Percentiles rank a stretch among this genome's conserved stretches.
phyloP scores from a whole-genome alignment of 2,113 vertebrate genomes.

The Gallinago paraguaiae region DNA sequence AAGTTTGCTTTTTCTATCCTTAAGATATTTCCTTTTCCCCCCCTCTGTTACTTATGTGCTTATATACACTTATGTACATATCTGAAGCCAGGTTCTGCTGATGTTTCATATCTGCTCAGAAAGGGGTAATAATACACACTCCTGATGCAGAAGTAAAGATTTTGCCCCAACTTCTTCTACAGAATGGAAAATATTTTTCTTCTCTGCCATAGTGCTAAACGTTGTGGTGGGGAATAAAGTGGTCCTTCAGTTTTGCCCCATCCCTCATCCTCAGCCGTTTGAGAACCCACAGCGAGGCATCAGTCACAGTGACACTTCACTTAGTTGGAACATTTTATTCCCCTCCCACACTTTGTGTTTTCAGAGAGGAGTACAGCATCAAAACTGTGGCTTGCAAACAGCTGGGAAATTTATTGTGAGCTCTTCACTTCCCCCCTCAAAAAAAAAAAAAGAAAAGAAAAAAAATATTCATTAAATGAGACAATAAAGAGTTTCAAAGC shows the following conservation, averaged over 20 bases:
- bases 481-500: neutral
- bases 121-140: neutral
- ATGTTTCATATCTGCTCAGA: neutral
- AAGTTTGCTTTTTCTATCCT: neutral
- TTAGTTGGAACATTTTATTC: neutral
- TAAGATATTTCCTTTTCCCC: neutral
- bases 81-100: neutral
- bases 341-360: neutral
- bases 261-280: neutral
- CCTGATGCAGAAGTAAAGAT: neutral
- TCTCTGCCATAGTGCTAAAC: neutral
- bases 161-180: neutral
- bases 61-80: neutral
- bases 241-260: neutral
- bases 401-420: neutral
- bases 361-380: neutral
- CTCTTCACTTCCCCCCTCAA: neutral
- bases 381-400: neutral
- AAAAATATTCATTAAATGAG: neutral
- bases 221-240: neutral
- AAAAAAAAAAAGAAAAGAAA: too few relatives aligned
- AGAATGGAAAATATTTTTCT: neutral
- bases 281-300: neutral
- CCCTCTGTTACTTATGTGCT: neutral
- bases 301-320: neutral